These are phyloP conservation scores for Ophiothrix spiculata DNA, from an alignment of 35 echinoderm and acorn worm species.

Conservation along the genomic window DNA sequence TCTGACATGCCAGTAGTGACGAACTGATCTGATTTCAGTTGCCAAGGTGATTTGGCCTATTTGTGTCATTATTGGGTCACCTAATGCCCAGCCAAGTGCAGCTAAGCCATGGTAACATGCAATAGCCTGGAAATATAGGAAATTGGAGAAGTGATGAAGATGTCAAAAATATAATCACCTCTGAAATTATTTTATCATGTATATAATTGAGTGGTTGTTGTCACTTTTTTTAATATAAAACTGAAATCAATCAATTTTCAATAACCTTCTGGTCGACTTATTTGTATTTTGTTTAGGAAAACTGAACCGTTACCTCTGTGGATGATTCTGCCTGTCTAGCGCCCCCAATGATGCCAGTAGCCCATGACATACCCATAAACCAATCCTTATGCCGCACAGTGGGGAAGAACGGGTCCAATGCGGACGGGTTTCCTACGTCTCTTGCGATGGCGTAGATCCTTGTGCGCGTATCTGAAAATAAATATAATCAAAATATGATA, in stretches of 20 bases:
- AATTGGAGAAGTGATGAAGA: too few relatives aligned
- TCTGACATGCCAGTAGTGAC: slow-evolving; percentile 69
- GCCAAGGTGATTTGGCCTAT: slow-evolving; percentile 73
- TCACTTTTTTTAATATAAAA: too few relatives aligned
- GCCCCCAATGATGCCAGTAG: slow-evolving; percentile 75
- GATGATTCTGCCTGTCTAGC: slow-evolving; percentile 68
- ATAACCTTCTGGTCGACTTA: too few relatives aligned
- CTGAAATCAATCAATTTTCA: too few relatives aligned
- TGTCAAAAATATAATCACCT: too few relatives aligned
- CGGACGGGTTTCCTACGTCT: slow-evolving; percentile 74
- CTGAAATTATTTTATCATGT: too few relatives aligned
- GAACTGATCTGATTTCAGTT: slow-evolving; percentile 60
- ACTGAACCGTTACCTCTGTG: slow-evolving; percentile 79
- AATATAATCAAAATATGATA: not conserved
- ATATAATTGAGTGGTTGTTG: too few relatives aligned
- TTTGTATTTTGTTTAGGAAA: too few relatives aligned
- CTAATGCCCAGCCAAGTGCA: slow-evolving; percentile 65
- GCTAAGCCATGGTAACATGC: slow-evolving; percentile 85
- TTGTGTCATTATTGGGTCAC: slow-evolving; percentile 41
- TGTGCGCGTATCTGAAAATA: not conserved
- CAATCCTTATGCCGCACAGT: slow-evolving; percentile 87
- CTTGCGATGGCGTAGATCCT: slow-evolving; percentile 67
- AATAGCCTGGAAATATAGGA: slow-evolving; percentile 55
- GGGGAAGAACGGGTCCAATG: slow-evolving; percentile 64
- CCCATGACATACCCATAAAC: slow-evolving; percentile 85